phyloP scores from a whole-genome alignment of 2,113 vertebrate genomes.

The Neotoma lepida region DNA sequence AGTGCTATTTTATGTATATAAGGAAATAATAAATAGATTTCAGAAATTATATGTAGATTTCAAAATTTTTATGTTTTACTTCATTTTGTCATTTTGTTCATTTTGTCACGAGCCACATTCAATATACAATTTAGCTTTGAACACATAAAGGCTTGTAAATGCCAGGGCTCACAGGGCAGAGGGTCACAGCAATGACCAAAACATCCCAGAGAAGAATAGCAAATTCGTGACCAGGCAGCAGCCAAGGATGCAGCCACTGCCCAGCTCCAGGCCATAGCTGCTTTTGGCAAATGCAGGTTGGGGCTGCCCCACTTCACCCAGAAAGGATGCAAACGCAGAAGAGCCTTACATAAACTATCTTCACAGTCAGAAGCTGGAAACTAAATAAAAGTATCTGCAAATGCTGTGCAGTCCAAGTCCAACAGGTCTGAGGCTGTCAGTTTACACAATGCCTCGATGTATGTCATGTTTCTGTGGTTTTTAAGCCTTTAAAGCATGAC shows the following conservation, averaged over 20 bases:
- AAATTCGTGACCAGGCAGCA: not conserved
- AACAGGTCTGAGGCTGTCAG: not conserved
- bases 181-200: not conserved
- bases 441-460: not conserved
- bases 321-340: not conserved
- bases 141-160: not conserved
- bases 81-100: not conserved
- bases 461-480: not conserved
- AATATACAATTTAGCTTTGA: not conserved
- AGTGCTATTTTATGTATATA: not conserved
- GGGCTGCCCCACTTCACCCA: accelerated
- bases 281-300: not conserved
- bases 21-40: not conserved
- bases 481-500: conserved; percentile 74
- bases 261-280: not conserved
- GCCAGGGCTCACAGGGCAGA: not conserved
- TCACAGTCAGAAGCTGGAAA: not conserved
- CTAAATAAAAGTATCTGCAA: not conserved
- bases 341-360: not conserved
- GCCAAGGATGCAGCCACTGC: not conserved
- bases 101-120: not conserved
- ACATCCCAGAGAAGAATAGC: not conserved
- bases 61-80: not conserved
- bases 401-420: not conserved
- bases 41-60: not conserved